Evolutionary conservation across 2,113 vertebrate species (phyloP).

Genomic region (Takifugu bimaculatus): DNA sequence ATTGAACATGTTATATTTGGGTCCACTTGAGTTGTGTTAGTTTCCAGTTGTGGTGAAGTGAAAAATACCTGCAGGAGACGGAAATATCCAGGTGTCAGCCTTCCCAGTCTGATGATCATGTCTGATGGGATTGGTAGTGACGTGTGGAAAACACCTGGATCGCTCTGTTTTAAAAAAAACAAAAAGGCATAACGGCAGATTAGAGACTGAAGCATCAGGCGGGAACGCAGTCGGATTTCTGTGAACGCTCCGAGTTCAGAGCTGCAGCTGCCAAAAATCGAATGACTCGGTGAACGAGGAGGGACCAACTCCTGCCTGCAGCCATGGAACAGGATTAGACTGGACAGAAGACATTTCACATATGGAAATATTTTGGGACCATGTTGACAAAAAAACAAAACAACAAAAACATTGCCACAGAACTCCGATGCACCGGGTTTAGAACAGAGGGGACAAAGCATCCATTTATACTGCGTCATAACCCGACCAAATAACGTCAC

Average conservation of each 20-base stretch:
- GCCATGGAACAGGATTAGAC: constrained; percentile 29
- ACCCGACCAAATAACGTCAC: constrained; percentile 2
- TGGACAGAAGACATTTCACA: constrained; percentile 4
- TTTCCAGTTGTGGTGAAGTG: background rate
- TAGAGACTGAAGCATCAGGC: background rate
- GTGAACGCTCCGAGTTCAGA: background rate
- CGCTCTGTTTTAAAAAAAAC: constrained; percentile 3
- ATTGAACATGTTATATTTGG: too few relatives aligned
- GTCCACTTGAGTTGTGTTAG: too few relatives aligned
- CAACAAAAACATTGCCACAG: too few relatives aligned
- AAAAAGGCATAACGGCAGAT: background rate
- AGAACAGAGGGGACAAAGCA: constrained; percentile 29
- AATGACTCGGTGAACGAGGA: constrained; percentile 22
- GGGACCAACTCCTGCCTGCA: constrained; percentile 39
- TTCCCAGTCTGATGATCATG: constrained; percentile 88
- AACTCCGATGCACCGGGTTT: background rate
- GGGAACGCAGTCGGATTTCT: too few relatives aligned
- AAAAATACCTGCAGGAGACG: constrained; percentile 84
- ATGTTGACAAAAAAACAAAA: too few relatives aligned
- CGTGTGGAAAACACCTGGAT: background rate
- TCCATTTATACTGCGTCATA: constrained; percentile 43
- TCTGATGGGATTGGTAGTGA: constrained; percentile 11
- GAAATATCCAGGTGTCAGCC: constrained; percentile 91
- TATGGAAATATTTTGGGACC: constrained; percentile 22
- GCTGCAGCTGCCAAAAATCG: background rate